Evolutionary conservation across 2,113 vertebrate genomes (phyloP), one percentile per base, ranked within the genome.

Genomic region (Cyprinus carpio): DNA sequence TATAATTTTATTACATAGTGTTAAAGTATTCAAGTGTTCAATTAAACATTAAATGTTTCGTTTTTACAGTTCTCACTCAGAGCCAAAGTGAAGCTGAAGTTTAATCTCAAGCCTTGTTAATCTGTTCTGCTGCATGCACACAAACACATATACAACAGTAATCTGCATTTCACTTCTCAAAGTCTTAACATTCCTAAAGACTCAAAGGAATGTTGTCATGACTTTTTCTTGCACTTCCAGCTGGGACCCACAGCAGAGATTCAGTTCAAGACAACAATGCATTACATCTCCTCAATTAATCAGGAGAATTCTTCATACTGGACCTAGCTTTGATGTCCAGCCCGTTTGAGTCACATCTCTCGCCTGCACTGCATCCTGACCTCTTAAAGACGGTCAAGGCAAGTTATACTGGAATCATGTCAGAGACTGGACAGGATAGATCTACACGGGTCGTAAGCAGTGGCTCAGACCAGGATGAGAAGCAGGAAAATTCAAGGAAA

Each of bases 381-480:
- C 29, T 56, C 6, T 54, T 4, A 40, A 34, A n/a, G 4, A 37
- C 67, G 1, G 60, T 51, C n/a, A 77, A 25, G 31, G 29, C 27
- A 29, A 85, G 6, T 6, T 88, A 77, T 90, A 9, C 37, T 23
- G 13, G 87, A 71, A 80, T 81, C 85, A 90, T 88, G 90, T 90
- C 86, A 49, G 46, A 13, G 46, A 49, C 46, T 49, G 46, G 46
- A 13, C 46, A 49, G 0, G 46, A 0, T 49, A 78, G 87, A 87
- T 58, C 72, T 51, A 84, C 27, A 56, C 67, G 4, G 84, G 25
- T 65, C 2, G 27, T 7, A 25, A 58, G 64, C 75, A 84, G 72
- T 75, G 72, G 62, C 37, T 29, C 31, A 40, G 74, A 67, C 3
- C 27, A 92, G 90, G 92, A 91, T 85, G 89, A 90, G 31, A 75